Base-by-base conservation (phyloP, 2,113 vertebrate genomes). In the Cricetomys ansorgei region DNA sequence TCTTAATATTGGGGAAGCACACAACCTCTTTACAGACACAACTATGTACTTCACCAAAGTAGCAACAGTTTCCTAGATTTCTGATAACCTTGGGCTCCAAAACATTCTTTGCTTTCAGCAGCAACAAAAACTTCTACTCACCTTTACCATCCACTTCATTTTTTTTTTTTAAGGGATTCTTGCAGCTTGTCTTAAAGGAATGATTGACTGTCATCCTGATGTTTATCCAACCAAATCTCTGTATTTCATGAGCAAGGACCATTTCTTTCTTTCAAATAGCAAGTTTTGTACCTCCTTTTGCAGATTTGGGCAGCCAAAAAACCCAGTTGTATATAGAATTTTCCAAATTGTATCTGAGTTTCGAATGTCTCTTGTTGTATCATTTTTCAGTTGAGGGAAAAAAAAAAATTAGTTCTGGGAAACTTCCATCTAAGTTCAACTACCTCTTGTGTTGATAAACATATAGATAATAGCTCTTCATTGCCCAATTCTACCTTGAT, bases 161-260 rank as follows among this genome's bases (percentile, higher is more conserved):
- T 57, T 81, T 81, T 37, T 57, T 81, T 79, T 65, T 37, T 37
- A 80, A 80, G 17, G 16, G 34, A 55, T 80, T 80, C 37, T n/a
- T 55, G 34, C 53, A 57, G 37, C 37, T 77, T 23, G 99, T 99
- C 98, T 99, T 99, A 96, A 99, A 62, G 99, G 99, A 93, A 99
- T 98, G 0, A 99, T 99, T 48, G 99, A 99, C 89, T 99, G 99
- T 99, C 99, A 43, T 99, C 99, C 19, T 99, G 98, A 55, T 99
- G 98, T 95, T 99, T 99, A 94, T 99, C 98, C 64, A 34, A 99
- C 99, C 95, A 99, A 96, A 97, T 99, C 99, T 91, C 99, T 99
- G 98, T 99, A 99, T 96, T 99, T 99, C 8, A 99, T 98, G 72
- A 99, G 98, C 64, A 99, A 97, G 79, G 99, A 98, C 16, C 99